These are phyloP conservation scores for Anoncus sp. DNA, from an alignment of 2,888 invertebrate species.

Conservation along the genomic window DNA sequence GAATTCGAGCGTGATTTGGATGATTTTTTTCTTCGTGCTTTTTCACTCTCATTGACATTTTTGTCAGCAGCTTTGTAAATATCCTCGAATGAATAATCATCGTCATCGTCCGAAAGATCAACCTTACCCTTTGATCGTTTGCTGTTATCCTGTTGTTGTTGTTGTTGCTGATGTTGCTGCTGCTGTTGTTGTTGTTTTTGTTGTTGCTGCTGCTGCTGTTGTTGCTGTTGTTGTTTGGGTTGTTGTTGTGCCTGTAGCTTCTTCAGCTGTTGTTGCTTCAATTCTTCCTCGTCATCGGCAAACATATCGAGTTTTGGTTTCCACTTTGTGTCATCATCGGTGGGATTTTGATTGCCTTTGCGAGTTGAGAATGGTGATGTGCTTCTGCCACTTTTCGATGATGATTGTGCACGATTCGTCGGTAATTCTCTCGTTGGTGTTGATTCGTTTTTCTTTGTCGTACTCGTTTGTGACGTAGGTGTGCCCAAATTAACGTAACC, in stretches of 20 bases:
- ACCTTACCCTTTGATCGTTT: conserved; percentile 79
- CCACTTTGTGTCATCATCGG: conserved; percentile 78
- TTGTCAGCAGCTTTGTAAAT: conserved; percentile 91
- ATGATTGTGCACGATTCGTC: conserved; percentile 58
- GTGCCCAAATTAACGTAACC: conserved; percentile 88
- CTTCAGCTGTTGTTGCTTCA: conserved; percentile 64
- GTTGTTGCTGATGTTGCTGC: conserved; percentile 58
- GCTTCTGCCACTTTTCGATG: conserved; percentile 71
- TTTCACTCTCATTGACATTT: conserved; percentile 88
- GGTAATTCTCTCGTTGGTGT: conserved; percentile 61
- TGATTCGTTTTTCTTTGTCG: conserved; percentile 5
- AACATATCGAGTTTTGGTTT: conserved; percentile 81
- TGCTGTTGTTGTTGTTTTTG: conserved; percentile 17
- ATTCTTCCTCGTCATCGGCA: conserved; percentile 79
- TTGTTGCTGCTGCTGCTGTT: conserved; percentile 35
- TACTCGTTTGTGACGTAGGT: conserved; percentile 51
- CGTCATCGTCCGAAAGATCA: conserved; percentile 88
- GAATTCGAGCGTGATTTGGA: conserved; percentile 74
- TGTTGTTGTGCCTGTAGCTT: no score
- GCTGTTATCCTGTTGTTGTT: conserved; percentile 57
- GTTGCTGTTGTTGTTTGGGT: neutral
- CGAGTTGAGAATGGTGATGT: conserved; percentile 84
- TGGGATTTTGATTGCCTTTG: conserved; percentile 82
- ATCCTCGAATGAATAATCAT: conserved; percentile 94
- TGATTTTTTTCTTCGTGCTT: conserved; percentile 85